Conservation (phyloP, 2,888 invertebrate species). For the Beris morrisii region DNA sequence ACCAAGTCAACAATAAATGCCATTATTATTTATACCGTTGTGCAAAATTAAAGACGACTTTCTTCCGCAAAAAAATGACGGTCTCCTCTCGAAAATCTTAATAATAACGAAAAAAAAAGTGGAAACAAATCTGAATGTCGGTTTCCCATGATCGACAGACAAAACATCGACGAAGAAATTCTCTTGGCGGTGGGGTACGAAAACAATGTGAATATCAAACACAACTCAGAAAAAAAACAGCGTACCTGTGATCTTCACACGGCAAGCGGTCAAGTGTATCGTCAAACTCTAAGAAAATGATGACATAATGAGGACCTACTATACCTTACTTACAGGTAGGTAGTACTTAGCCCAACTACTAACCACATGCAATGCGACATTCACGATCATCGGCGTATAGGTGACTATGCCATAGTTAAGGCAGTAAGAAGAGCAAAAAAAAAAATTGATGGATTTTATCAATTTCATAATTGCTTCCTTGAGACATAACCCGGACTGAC, state of each 20-base stretch:
- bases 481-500: too few relatives aligned
- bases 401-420: too few relatives aligned
- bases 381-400: not conserved
- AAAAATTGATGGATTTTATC: too few relatives aligned
- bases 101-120: constrained; percentile 5
- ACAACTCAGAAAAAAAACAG: not conserved
- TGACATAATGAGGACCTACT: constrained; percentile 37
- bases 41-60: constrained; percentile 23
- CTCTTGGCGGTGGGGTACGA: not conserved
- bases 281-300: constrained; percentile 39
- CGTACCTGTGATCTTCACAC: constrained; percentile 34
- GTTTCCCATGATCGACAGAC: constrained; percentile 33
- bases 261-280: constrained; percentile 39
- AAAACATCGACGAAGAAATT: constrained; percentile 5
- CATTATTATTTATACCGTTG: constrained; percentile 31
- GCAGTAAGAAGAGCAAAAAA: too few relatives aligned
- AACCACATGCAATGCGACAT: constrained; percentile 18
- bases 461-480: too few relatives aligned
- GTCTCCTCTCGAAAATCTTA: not conserved
- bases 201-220: not conserved
- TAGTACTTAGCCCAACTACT: constrained; percentile 10
- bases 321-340: constrained; percentile 1
- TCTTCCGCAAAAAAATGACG: constrained; percentile 21
- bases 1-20: constrained; percentile 25
- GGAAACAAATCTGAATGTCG: constrained; percentile 20